Base-by-base conservation (phyloP, 2,888 invertebrate species). In the Lasioglossum villosulum region DNA sequence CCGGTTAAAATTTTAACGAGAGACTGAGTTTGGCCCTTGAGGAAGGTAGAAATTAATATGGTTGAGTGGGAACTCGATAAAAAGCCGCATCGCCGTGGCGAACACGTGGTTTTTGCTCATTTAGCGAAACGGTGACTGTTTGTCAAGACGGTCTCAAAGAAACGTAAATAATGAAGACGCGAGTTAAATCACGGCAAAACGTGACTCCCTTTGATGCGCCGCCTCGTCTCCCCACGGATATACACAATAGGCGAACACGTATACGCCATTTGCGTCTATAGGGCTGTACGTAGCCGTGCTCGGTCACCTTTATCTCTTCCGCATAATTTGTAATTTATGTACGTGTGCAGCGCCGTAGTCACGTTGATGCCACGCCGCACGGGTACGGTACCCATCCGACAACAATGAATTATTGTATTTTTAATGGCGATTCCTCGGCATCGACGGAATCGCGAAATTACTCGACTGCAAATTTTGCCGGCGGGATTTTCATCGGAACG, bases 241-340 rank as follows among this genome's bases (percentile, higher is more conserved):
- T 63, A 39, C 39, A 74, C 45, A 42, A 77, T 76, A 75, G 39
- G 37, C 52, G 56, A 63, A 37, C 34, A 39, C 34, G 75, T 72
- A 63, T 30, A 68, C 27, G 19, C 14, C 63, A n/a, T 45, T 59
- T 63, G 56, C 56, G 63, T 48, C 45, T 82, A 66, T 27, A 63
- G 73, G 27, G 30, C 34, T 12, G 39, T 52, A 74, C 72, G 72
- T 70, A 76, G 45, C 56, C 27, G 66, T 76, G 87, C 84, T 88
- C 88, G 83, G 88, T 85, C 91, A 88, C 84, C 90, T 92, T 93
- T 93, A 93, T 93, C 93, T 93, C 93, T 93, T 93, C 93, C 92
- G 88, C 92, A 89, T 93, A 93, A 93, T 93, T 92, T 92, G 88
- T 90, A 92, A 92, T 93, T 93, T 91, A 92, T 91, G 91, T 87